Evolutionary conservation across 92 coral and sea anemone species (phyloP).

Genomic region (Metridium senile): DNA sequence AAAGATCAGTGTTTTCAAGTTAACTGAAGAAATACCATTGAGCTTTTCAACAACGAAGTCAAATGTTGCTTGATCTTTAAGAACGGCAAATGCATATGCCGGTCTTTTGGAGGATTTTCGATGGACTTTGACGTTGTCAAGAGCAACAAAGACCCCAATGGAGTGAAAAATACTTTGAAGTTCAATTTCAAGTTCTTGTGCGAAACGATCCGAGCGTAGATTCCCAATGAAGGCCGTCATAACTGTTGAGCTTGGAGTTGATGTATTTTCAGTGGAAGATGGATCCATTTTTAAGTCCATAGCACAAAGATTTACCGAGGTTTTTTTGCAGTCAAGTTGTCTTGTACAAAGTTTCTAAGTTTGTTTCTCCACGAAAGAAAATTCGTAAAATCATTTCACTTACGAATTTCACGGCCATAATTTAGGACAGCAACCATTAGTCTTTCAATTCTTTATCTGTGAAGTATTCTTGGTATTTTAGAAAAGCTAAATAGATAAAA

Average conservation of each 20-base stretch:
- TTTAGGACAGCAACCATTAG: too few relatives aligned
- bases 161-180: conserved; percentile 21
- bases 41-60: conserved; percentile 17
- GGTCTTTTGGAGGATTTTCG: conserved; percentile 32
- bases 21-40: conserved; percentile 1
- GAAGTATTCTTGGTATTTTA: too few relatives aligned
- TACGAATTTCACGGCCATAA: too few relatives aligned
- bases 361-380: background rate
- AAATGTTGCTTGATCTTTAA: conserved; percentile 7
- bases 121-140: conserved; percentile 13
- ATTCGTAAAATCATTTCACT: background rate
- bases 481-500: too few relatives aligned
- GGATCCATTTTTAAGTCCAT: background rate
- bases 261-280: background rate
- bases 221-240: conserved; percentile 46
- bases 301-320: background rate
- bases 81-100: conserved; percentile 16
- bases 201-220: conserved; percentile 34
- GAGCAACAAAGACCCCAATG: conserved; percentile 19
- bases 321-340: background rate
- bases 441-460: too few relatives aligned
- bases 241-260: background rate
- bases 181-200: conserved; percentile 12
- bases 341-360: background rate
- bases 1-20: background rate